phyloP scores from a whole-genome alignment of 2,797 vertebrate genomes.

The Pyrocephalus nanus region DNA sequence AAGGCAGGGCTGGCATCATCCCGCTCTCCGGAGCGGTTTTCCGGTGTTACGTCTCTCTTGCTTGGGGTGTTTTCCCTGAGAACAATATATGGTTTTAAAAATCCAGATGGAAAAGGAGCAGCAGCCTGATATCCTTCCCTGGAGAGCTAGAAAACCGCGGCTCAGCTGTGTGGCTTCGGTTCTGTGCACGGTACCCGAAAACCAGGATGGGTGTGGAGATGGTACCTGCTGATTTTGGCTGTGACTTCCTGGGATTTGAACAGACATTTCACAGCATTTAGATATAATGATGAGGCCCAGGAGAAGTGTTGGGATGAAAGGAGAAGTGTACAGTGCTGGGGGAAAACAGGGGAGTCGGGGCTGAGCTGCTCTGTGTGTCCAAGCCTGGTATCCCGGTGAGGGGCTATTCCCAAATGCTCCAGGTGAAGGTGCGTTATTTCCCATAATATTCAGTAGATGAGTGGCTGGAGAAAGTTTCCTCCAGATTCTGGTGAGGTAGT shows the following conservation, averaged over 20 bases:
- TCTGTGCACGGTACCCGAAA: accelerated
- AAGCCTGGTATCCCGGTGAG: accelerated
- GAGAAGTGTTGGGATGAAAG: not conserved
- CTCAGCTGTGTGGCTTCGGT: accelerated
- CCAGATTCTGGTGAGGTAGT: not conserved
- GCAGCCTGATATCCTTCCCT: accelerated
- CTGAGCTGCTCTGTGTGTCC: not conserved
- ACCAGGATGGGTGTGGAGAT: not conserved
- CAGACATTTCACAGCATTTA: accelerated
- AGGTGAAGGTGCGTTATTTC: accelerated
- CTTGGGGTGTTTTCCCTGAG: not conserved
- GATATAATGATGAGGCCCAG: accelerated
- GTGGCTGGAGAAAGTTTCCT: not conserved
- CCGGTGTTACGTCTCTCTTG: accelerated
- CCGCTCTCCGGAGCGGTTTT: accelerated
- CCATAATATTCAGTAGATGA: accelerated
- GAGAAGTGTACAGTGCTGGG: not conserved
- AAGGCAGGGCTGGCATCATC: accelerated
- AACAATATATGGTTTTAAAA: not conserved
- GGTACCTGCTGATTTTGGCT: not conserved
- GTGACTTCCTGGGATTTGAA: not conserved
- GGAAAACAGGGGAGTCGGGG: not conserved
- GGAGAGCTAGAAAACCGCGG: accelerated
- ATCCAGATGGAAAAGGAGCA: not conserved
- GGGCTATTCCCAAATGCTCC: not conserved